phyloP scores from a whole-genome alignment of 1,140 invertebrate species.

The Mizuhopecten yessoensis region DNA sequence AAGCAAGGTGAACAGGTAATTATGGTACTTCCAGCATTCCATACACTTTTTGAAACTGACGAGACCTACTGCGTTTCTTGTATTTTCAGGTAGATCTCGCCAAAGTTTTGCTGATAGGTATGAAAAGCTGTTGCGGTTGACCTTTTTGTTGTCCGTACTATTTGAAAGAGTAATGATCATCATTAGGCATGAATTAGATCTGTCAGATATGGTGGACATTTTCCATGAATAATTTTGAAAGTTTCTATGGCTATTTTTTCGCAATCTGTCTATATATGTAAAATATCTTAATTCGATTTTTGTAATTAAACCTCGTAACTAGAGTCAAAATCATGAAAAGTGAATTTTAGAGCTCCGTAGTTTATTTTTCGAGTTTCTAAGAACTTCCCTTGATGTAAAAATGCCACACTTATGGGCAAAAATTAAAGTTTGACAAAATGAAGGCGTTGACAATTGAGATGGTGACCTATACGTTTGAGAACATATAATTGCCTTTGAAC shows the following conservation, averaged over 20 bases:
- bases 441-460: conserved; percentile 41
- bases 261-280: conserved; percentile 31
- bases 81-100: too few species aligned
- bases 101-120: too few species aligned
- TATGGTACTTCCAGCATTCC: too few species aligned
- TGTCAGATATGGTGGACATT: conserved; percentile 21
- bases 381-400: conserved; percentile 40
- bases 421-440: conserved; percentile 46
- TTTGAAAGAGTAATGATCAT: too few species aligned
- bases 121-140: too few species aligned
- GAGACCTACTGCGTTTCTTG: too few species aligned
- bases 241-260: conserved; percentile 48
- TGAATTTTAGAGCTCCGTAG: conserved; percentile 33
- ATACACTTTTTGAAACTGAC: too few species aligned
- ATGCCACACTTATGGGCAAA: background rate
- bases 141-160: too few species aligned
- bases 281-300: conserved; percentile 38
- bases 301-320: background rate
- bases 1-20: too few species aligned
- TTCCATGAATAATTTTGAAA: conserved; percentile 50
- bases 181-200: too few species aligned
- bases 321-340: conserved; percentile 42
- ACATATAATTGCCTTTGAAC: background rate
- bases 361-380: conserved; percentile 50
- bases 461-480: background rate